A percentile compares a stretch with the other conserved stretches of the same genome.
phyloP scores from a whole-genome alignment of 2,113 vertebrate genomes.

The Prietella phreatophila region DNA sequence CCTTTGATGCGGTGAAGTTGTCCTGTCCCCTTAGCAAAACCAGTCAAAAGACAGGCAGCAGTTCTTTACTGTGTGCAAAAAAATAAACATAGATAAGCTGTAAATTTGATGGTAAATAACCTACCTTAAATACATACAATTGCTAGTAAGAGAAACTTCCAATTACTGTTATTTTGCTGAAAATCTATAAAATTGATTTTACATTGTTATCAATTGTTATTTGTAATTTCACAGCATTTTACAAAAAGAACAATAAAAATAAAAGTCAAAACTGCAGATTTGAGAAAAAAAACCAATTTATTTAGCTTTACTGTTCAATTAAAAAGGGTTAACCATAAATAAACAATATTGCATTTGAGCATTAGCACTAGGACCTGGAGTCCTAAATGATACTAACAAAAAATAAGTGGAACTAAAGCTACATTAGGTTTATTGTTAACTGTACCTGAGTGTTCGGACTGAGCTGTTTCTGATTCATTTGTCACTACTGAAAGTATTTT shows the following conservation, averaged over 20 bases:
- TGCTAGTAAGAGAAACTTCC: not conserved
- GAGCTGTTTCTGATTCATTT: slow-evolving; percentile 24
- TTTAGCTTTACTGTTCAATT: no score
- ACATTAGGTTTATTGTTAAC: slow-evolving; percentile 5
- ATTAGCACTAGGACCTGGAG: not conserved
- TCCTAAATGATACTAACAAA: not conserved
- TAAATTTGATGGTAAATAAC: not conserved
- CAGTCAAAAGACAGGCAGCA: not conserved
- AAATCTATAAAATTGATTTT: not conserved
- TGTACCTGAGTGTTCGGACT: not conserved
- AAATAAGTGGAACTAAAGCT: not conserved
- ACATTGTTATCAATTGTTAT: not conserved
- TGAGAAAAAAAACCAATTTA: not conserved
- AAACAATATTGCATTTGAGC: not conserved
- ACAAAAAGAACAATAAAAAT: not conserved
- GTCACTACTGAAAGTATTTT: not conserved
- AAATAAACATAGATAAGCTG: not conserved
- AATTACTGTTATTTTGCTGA: not conserved
- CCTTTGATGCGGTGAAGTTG: no score
- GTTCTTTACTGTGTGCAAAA: not conserved
- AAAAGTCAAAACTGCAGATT: not conserved
- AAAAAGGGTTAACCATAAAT: not conserved
- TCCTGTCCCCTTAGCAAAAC: not conserved
- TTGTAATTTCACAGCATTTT: not conserved
- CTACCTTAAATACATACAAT: not conserved